Evolutionary conservation across 2,113 vertebrate species (phyloP).

Genomic region (Callocephalon fimbriatum): DNA sequence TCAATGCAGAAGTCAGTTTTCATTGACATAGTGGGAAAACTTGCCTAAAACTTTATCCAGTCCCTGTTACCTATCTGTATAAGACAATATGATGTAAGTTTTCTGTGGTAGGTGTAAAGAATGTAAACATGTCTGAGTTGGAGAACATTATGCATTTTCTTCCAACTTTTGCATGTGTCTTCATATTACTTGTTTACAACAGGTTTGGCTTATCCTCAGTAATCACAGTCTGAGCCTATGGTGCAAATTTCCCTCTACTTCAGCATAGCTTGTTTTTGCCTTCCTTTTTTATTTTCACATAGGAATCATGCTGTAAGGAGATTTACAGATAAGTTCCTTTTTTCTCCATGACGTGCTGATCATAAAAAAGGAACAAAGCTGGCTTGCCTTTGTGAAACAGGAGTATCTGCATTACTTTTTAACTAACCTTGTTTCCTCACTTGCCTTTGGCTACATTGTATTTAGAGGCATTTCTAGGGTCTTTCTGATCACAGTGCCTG

Average conservation of each 20-base stretch:
- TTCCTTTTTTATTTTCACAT: background rate
- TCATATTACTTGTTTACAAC: constrained; percentile 9
- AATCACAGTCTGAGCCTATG: background rate
- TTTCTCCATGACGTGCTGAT: background rate
- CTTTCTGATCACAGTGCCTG: background rate
- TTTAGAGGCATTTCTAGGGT: background rate
- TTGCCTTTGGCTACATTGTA: background rate
- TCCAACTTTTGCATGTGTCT: background rate
- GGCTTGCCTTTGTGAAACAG: background rate
- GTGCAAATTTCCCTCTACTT: background rate
- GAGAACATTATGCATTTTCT: constrained; percentile 15
- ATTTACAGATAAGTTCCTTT: constrained; percentile 18
- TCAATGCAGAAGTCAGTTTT: constrained; percentile 12
- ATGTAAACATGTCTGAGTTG: constrained; percentile 52
- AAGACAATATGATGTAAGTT: constrained; percentile 31
- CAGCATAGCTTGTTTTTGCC: background rate
- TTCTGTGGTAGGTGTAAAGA: constrained; percentile 45
- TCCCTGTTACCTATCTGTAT: constrained; percentile 29
- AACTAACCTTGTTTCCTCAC: background rate
- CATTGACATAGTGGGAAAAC: constrained; percentile 25
- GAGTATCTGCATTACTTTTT: background rate
- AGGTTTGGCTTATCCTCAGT: background rate
- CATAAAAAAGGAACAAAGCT: constrained; percentile 2
- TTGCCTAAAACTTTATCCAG: constrained; percentile 14
- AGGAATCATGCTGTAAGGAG: background rate